Conservation (phyloP, 2,113 vertebrate genomes). For the Miniopterus natalensis region DNA sequence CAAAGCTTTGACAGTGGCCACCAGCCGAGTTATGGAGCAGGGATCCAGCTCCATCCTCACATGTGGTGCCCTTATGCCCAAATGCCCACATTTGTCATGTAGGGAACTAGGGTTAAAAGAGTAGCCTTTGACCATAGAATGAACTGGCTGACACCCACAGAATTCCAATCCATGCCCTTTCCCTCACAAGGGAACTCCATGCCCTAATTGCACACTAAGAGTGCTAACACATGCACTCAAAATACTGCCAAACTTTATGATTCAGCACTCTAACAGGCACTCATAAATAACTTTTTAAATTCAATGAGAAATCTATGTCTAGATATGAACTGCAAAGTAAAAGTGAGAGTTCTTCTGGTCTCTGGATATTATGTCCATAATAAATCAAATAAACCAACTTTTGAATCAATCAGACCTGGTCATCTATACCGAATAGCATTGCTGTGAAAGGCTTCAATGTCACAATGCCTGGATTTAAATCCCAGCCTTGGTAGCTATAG, state of each 20-base stretch:
- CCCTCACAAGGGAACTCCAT: neutral
- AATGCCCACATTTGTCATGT: neutral
- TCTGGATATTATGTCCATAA: neutral
- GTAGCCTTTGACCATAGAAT: neutral
- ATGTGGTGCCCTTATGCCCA: neutral
- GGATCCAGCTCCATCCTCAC: neutral
- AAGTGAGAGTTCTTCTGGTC: neutral
- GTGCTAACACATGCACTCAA: slow-evolving; percentile 45
- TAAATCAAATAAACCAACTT: slow-evolving; percentile 9
- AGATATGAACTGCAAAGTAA: slow-evolving; percentile 15
- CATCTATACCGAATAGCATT: neutral
- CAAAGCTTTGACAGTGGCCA: neutral
- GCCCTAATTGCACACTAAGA: neutral
- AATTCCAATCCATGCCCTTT: neutral
- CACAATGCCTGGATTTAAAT: neutral
- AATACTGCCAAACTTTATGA: slow-evolving; percentile 10
- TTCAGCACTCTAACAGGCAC: neutral
- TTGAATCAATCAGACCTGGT: neutral
- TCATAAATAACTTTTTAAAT: slow-evolving; percentile 35
- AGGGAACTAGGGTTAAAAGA: neutral
- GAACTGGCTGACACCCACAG: neutral
- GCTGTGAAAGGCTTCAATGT: neutral
- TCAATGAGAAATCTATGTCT: slow-evolving; percentile 23
- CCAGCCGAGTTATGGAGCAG: neutral
- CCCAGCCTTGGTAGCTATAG: neutral